Percentiles rank a stretch among this genome's conserved stretches.
These are phyloP conservation scores for Neogobius melanostomus DNA, from an alignment of 2,113 vertebrate species.

Conservation along the genomic window DNA sequence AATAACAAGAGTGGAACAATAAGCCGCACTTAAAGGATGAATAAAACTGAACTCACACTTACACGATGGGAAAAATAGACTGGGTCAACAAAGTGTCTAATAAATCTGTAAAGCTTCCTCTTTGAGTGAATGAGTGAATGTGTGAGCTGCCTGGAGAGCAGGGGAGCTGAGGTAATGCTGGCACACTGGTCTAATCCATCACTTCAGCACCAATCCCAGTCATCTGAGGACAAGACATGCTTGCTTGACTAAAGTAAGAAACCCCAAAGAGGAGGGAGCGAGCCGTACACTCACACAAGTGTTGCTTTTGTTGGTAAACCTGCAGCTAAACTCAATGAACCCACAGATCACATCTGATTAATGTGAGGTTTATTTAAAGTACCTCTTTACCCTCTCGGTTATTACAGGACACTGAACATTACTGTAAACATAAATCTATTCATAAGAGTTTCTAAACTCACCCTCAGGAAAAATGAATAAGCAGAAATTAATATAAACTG, in stretches of 20 bases:
- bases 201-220: conserved; percentile 49
- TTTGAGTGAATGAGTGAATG: conserved; percentile 2
- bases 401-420: background rate
- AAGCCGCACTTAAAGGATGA: conserved; percentile 27
- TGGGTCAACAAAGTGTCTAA: conserved; percentile 27
- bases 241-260: conserved; percentile 22
- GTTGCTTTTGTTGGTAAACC: conserved; percentile 5
- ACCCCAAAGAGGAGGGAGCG: conserved; percentile 9
- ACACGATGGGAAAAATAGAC: conserved; percentile 26
- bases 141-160: conserved; percentile 35
- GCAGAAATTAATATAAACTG: background rate
- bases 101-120: conserved; percentile 38
- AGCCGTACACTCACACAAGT: conserved; percentile 9
- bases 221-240: conserved; percentile 40
- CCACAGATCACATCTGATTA: background rate
- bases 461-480: background rate
- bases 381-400: background rate
- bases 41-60: conserved; percentile 25
- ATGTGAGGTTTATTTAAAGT: background rate
- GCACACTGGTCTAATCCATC: conserved; percentile 57
- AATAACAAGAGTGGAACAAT: conserved; percentile 8
- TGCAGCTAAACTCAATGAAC: conserved; percentile 11
- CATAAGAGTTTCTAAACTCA: background rate
- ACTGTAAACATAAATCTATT: background rate
- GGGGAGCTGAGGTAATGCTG: conserved; percentile 65